Conservation (phyloP, 2,113 vertebrate species). For the Spheniscus mendiculus region DNA sequence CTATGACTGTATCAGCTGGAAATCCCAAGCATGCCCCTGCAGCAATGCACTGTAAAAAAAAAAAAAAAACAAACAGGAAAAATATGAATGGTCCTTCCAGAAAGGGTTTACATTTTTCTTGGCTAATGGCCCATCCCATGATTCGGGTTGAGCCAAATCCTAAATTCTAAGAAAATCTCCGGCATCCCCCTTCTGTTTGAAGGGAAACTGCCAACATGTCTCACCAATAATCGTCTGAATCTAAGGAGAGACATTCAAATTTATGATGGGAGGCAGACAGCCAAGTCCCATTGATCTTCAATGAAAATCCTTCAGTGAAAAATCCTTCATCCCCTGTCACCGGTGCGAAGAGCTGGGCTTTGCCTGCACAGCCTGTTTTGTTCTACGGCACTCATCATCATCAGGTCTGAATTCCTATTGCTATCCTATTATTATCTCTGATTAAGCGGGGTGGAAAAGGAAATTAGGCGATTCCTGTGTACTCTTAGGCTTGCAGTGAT, state of each 20-base stretch:
- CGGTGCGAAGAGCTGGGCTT: not conserved
- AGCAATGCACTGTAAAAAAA: not conserved
- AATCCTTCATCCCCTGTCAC: not conserved
- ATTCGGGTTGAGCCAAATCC: not conserved
- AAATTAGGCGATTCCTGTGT: not conserved
- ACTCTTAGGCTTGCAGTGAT: not conserved
- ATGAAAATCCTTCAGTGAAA: not conserved
- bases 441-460: not conserved
- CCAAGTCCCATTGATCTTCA: constrained; percentile 49
- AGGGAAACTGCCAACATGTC: constrained; percentile 41
- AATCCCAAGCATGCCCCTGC: not conserved
- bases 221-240: constrained; percentile 15
- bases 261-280: constrained; percentile 9
- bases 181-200: constrained; percentile 6
- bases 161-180: constrained; percentile 1
- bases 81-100: not conserved
- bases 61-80: not conserved
- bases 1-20: not conserved
- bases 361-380: not conserved
- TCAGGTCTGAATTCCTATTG: not conserved
- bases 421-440: not conserved
- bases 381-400: not conserved
- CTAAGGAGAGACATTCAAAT: not conserved
- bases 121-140: not conserved
- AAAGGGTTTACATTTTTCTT: not conserved